These are phyloP conservation scores for Loriculus beryllinus DNA, from an alignment of 2,797 vertebrate species.

Conservation along the genomic window DNA sequence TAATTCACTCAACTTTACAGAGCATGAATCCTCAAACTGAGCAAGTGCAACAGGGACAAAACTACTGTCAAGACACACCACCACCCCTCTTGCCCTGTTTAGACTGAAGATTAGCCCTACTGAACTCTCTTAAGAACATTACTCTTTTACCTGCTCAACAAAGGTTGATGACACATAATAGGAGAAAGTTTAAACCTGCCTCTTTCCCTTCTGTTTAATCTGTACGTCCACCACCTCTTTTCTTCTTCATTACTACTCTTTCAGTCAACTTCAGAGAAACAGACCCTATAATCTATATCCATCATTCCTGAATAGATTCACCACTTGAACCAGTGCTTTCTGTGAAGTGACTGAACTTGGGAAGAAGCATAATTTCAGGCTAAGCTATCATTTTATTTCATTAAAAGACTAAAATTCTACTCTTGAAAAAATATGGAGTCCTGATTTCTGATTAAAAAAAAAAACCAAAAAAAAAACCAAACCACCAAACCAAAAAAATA, in stretches of 20 bases:
- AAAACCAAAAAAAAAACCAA: not conserved
- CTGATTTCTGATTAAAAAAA: not conserved
- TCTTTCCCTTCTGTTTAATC: not conserved
- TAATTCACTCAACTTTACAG: not conserved
- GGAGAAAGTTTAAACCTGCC: not conserved
- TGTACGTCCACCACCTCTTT: not conserved
- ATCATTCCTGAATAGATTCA: not conserved
- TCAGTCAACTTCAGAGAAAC: not conserved
- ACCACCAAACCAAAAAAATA: not conserved
- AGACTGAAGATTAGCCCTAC: not conserved
- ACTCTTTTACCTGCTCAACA: not conserved
- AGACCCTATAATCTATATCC: not conserved
- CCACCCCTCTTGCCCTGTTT: fast-evolving
- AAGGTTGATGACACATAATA: not conserved
- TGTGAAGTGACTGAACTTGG: not conserved
- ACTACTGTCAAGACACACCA: not conserved
- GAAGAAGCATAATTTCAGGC: not conserved
- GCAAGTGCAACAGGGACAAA: not conserved
- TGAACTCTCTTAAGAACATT: not conserved
- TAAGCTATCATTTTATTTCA: not conserved
- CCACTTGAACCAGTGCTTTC: not conserved
- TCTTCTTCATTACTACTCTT: not conserved
- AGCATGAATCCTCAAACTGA: not conserved
- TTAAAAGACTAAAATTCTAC: not conserved
- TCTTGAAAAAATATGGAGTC: not conserved